Evolutionary conservation across 2,888 invertebrate species (phyloP).

Genomic region (Aproaerema taeniolella): DNA sequence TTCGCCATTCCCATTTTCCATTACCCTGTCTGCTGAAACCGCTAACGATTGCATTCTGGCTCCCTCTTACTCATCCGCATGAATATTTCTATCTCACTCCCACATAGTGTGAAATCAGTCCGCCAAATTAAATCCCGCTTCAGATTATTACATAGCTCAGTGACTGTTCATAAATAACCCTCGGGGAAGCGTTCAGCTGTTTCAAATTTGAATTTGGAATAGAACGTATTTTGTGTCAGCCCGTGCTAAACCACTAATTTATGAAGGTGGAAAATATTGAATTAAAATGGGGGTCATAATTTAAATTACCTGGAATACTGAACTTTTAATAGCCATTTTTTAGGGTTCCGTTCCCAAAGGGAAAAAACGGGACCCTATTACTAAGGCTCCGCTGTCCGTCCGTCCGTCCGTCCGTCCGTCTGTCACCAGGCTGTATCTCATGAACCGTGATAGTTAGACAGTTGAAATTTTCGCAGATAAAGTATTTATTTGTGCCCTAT

Average conservation of each 20-base stretch:
- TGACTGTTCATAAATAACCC: constrained; percentile 83
- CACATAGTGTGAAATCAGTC: constrained; percentile 82
- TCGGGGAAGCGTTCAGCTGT: constrained; percentile 38
- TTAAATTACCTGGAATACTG: background rate
- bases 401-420: too few species aligned
- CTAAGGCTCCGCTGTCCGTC: too few species aligned
- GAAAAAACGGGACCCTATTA: too few species aligned
- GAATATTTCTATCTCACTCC: constrained; percentile 32
- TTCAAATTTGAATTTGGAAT: constrained; percentile 31
- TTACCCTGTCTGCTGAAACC: constrained; percentile 49
- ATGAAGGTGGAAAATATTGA: too few species aligned
- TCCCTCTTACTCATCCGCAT: constrained; percentile 25
- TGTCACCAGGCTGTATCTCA: too few species aligned
- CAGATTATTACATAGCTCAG: constrained; percentile 85
- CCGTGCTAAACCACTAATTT: too few species aligned
- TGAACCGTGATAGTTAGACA: too few species aligned
- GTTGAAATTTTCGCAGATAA: too few species aligned
- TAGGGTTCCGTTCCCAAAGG: background rate
- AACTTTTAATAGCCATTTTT: background rate
- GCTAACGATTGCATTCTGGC: constrained; percentile 48
- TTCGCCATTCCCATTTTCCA: constrained; percentile 23
- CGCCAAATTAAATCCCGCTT: constrained; percentile 84
- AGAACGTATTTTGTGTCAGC: too few species aligned
- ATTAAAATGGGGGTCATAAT: too few species aligned
- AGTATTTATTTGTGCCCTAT: too few species aligned